phyloP scores from a whole-genome alignment of 1,140 invertebrate species.

The Delia radicum region DNA sequence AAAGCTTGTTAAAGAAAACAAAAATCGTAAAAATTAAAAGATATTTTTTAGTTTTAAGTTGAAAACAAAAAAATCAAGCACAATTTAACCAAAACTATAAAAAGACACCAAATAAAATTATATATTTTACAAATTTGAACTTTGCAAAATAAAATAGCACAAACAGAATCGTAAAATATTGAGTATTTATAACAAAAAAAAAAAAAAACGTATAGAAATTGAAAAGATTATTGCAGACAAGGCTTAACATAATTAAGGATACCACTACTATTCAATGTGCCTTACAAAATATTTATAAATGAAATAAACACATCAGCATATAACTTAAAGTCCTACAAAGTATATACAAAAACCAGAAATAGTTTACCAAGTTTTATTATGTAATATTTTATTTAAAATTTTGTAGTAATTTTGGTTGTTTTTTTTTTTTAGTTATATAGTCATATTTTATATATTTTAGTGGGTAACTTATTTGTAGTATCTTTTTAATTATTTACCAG shows the following conservation, averaged over 20 bases:
- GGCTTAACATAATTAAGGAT: not conserved
- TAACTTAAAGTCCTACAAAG: too few species aligned
- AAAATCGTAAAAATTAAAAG: not conserved
- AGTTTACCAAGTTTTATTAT: too few species aligned
- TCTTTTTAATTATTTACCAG: too few species aligned
- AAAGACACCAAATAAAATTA: constrained; percentile 14
- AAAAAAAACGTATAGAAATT: not conserved
- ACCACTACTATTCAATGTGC: not conserved
- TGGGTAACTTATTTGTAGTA: too few species aligned
- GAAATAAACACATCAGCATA: not conserved
- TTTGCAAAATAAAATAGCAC: not conserved
- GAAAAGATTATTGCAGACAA: not conserved
- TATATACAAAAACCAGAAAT: too few species aligned
- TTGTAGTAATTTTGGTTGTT: too few species aligned
- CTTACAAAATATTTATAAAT: not conserved
- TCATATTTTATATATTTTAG: too few species aligned
- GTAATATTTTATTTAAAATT: too few species aligned
- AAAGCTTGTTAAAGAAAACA: not conserved
- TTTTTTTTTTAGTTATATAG: too few species aligned
- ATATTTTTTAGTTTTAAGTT: not conserved
- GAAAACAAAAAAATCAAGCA: not conserved
- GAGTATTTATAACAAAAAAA: not conserved
- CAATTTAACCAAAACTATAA: not conserved
- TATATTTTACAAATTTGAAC: not conserved
- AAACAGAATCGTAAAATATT: not conserved